phyloP scores from a whole-genome alignment of 2,797 vertebrate species.

The Sebastes oblongus region DNA sequence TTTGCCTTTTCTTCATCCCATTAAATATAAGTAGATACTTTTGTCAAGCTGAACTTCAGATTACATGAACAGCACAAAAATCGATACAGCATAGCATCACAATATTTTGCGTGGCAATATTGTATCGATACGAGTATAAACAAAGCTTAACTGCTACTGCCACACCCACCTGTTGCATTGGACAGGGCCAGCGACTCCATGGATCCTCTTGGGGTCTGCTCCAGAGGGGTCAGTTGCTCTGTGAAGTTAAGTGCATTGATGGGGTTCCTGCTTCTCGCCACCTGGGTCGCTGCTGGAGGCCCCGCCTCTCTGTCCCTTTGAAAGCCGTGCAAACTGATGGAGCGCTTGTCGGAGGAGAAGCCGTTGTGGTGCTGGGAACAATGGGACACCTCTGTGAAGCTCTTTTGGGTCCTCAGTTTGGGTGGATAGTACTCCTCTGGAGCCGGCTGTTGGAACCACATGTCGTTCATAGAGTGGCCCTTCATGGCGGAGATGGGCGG shows the following conservation, averaged over 20 bases:
- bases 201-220: constrained; percentile 94
- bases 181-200: constrained; percentile 95
- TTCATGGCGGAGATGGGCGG: constrained; percentile 89
- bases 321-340: constrained; percentile 91
- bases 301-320: constrained; percentile 85
- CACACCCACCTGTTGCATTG: constrained; percentile 88
- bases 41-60: neutral
- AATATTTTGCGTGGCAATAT: no score
- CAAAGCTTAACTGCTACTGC: no score
- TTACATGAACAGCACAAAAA: neutral
- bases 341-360: constrained; percentile 88
- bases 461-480: constrained; percentile 89
- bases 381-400: constrained; percentile 89
- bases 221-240: constrained; percentile 90
- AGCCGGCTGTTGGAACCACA: constrained; percentile 87
- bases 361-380: constrained; percentile 78
- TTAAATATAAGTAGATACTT: neutral
- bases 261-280: constrained; percentile 91
- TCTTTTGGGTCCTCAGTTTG: constrained; percentile 90
- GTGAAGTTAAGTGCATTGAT: constrained; percentile 93
- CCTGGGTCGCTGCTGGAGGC: constrained; percentile 78
- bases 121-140: no score
- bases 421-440: constrained; percentile 89
- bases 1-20: neutral
- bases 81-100: no score